Evolutionary conservation across 2,888 invertebrate genomes (phyloP), one percentile per base, ranked within the genome.

Genomic region (Cosmorhoe ocellata): DNA sequence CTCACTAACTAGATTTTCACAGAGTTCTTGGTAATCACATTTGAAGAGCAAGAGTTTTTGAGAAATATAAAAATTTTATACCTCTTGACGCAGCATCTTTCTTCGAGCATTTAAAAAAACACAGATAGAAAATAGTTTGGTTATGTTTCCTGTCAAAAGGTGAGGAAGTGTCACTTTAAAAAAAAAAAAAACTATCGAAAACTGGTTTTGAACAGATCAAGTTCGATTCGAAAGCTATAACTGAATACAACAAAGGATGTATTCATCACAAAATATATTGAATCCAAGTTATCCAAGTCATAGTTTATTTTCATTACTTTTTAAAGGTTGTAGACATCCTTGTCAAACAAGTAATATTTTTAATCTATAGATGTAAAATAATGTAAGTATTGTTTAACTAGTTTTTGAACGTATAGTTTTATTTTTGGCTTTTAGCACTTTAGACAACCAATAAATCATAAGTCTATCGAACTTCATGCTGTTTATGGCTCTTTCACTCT

Each of bases 361-460:
- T 18, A 18, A 18, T 3, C 18, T 18, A 18, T 3, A 18, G n/a
- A n/a, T n/a, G n/a, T n/a, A n/a, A n/a, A n/a, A n/a, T n/a, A n/a
- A n/a, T n/a, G n/a, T n/a, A n/a, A n/a, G n/a, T n/a, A n/a, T n/a
- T n/a, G n/a, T n/a, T n/a, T n/a, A n/a, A n/a, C n/a, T 18, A 3
- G 36, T 8, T 46, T 57, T 52, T 42, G 56, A 61, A 59, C 56
- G 55, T 27, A 51, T 34, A 11, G 13, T 43, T 14, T 69, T 76
- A 76, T 77, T 75, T 81, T 76, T 74, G 71, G 69, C 65, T 74
- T 71, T 76, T 76, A 71, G 71, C 81, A 82, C 63, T 69, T 51
- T 49, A 62, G 74, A 74, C 79, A 84, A 81, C 71, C 32, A 24
- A 24, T 6, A 7, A 24, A 24, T 5, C 5, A 69, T 65, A 59